Percentiles rank a stretch among this genome's conserved stretches.
Evolutionary conservation across 2,113 vertebrate genomes (phyloP).

Genomic region (Mola mola): DNA sequence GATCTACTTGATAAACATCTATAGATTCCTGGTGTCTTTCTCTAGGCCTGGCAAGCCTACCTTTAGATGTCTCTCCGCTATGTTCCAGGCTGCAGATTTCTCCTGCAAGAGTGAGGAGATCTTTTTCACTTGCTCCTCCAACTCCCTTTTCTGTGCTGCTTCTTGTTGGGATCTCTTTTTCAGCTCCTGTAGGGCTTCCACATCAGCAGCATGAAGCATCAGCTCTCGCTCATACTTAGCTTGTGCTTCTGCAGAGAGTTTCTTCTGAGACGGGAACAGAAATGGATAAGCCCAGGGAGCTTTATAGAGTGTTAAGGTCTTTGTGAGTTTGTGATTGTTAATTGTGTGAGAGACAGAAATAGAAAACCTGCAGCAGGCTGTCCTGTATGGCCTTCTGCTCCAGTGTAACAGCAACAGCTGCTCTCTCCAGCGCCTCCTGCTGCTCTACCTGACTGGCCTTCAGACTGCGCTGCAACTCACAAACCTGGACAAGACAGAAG

Average conservation of each 20-base stretch:
- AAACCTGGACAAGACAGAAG: conserved; percentile 77
- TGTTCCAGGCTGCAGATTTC: conserved; percentile 82
- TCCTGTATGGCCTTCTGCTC: conserved; percentile 94
- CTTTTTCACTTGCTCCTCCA: conserved; percentile 88
- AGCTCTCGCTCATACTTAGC: conserved; percentile 94
- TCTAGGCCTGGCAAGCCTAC: conserved; percentile 42
- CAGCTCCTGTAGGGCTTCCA: conserved; percentile 91
- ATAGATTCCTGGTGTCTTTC: too few relatives aligned
- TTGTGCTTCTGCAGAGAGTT: conserved; percentile 92
- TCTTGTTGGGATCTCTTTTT: conserved; percentile 87
- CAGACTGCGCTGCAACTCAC: conserved; percentile 88
- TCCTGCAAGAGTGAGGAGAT: conserved; percentile 84
- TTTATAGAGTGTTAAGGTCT: too few relatives aligned
- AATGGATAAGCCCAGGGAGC: too few relatives aligned
- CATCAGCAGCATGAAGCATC: conserved; percentile 95
- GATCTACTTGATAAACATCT: too few relatives aligned
- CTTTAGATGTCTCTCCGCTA: conserved; percentile 89
- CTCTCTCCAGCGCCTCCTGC: conserved; percentile 91
- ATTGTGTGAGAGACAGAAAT: too few relatives aligned
- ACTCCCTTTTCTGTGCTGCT: conserved; percentile 77
- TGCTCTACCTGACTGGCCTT: conserved; percentile 88
- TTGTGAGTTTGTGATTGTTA: too few relatives aligned
- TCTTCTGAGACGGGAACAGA: conserved; percentile 79
- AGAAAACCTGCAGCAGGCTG: conserved; percentile 90
- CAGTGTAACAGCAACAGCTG: conserved; percentile 83